phyloP scores from a whole-genome alignment of 2,113 vertebrate genomes.

The Colossoma macropomum region DNA sequence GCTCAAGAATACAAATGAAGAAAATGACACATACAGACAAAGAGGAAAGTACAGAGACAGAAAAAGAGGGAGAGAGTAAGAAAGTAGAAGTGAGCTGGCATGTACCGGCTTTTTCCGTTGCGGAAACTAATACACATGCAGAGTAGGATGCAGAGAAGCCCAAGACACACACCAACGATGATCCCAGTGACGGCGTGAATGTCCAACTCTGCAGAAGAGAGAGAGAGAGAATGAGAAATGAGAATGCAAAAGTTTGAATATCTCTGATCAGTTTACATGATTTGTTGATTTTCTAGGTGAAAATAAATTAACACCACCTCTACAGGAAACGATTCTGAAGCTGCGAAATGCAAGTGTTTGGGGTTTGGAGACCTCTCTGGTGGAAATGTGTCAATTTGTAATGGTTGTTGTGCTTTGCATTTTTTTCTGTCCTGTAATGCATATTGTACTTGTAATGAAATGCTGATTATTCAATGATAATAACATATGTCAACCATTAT shows the following conservation, averaged over 20 bases:
- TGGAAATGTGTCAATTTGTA: too few relatives aligned
- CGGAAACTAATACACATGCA: slow-evolving; percentile 95
- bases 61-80: neutral
- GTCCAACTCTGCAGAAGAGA: slow-evolving; percentile 80
- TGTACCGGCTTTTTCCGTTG: slow-evolving; percentile 86
- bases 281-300: too few relatives aligned
- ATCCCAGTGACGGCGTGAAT: slow-evolving; percentile 93
- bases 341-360: too few relatives aligned
- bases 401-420: too few relatives aligned
- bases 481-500: too few relatives aligned
- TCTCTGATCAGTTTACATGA: neutral
- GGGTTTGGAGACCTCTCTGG: too few relatives aligned
- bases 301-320: too few relatives aligned
- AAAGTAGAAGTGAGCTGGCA: neutral
- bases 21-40: neutral
- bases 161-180: slow-evolving; percentile 93
- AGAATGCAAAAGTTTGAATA: neutral
- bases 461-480: too few relatives aligned
- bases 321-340: too few relatives aligned
- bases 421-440: too few relatives aligned
- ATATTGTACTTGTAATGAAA: too few relatives aligned
- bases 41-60: neutral
- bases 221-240: neutral
- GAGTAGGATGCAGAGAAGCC: slow-evolving; percentile 92
- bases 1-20: neutral